Conservation (phyloP, 2,888 invertebrate genomes). For the Microdon myrmicae region DNA sequence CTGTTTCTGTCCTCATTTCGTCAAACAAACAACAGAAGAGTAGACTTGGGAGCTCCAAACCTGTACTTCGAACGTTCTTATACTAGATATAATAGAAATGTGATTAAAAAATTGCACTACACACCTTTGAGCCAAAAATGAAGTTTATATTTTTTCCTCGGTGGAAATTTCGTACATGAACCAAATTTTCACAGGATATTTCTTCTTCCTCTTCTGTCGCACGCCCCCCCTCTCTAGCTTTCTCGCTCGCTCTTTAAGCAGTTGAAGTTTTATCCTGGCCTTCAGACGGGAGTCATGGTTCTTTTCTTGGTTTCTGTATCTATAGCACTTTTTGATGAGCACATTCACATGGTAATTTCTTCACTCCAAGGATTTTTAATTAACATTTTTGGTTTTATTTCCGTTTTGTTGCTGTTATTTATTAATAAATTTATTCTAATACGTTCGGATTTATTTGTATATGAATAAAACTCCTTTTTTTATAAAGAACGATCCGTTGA, state of each 20-base stretch:
- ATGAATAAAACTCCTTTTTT: too few species aligned
- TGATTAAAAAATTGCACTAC: constrained; percentile 3
- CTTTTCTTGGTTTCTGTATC: constrained; percentile 44
- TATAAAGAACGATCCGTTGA: constrained; percentile 49
- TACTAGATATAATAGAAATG: too few species aligned
- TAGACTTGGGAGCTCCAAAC: too few species aligned
- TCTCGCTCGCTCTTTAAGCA: too few species aligned
- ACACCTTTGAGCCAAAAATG: constrained; percentile 17
- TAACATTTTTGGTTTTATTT: not conserved
- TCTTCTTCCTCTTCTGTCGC: too few species aligned
- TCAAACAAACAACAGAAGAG: constrained; percentile 15
- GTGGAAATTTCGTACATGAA: constrained; percentile 6
- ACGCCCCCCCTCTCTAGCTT: too few species aligned
- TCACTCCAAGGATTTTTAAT: constrained; percentile 18
- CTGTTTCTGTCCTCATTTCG: constrained; percentile 26
- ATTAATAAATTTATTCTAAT: too few species aligned
- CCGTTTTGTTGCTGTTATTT: constrained; percentile 26
- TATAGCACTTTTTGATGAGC: constrained; percentile 47
- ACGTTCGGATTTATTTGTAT: too few species aligned
- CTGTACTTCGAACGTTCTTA: too few species aligned
- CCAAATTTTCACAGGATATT: constrained; percentile 21
- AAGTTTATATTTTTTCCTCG: constrained; percentile 6
- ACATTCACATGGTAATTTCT: constrained; percentile 40
- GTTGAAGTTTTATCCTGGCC: constrained; percentile 19
- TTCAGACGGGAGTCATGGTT: constrained; percentile 49